phyloP scores from a whole-genome alignment of 2,888 invertebrate genomes.

The Philopedon plagiatum region DNA sequence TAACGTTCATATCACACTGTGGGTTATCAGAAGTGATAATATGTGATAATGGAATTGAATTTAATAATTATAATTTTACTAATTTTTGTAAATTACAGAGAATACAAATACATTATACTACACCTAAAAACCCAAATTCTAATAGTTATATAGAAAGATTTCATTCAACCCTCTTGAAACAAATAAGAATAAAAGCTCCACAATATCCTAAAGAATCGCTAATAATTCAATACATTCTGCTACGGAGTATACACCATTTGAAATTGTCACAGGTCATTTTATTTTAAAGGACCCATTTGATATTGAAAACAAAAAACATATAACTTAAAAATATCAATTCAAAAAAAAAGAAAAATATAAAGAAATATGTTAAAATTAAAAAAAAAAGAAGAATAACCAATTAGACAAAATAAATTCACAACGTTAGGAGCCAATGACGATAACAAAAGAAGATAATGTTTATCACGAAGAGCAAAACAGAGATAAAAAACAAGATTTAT shows the following conservation, averaged over 20 bases:
- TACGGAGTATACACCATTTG: no score
- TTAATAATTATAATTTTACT: conserved; percentile 4
- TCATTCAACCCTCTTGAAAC: no score
- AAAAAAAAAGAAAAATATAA: neutral
- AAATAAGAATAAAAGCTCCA: neutral
- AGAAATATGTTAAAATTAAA: no score
- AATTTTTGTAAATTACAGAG: no score
- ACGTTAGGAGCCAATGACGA: neutral
- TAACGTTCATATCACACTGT: conserved; percentile 9
- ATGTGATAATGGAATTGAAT: conserved; percentile 16
- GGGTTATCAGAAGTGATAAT: conserved; percentile 5
- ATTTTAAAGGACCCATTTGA: no score
- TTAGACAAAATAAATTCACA: no score
- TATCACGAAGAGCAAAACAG: neutral
- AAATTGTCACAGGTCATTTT: no score
- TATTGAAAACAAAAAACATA: neutral
- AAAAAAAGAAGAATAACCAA: no score
- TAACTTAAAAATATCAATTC: neutral
- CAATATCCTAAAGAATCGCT: no score
- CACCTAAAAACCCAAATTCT: no score
- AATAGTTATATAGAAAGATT: no score
- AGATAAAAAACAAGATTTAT: conserved; percentile 8
- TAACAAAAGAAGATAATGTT: neutral
- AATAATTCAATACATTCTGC: neutral
- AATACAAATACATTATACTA: no score